Conservation (phyloP, 2,888 invertebrate species). For the Agrochola circellaris region DNA sequence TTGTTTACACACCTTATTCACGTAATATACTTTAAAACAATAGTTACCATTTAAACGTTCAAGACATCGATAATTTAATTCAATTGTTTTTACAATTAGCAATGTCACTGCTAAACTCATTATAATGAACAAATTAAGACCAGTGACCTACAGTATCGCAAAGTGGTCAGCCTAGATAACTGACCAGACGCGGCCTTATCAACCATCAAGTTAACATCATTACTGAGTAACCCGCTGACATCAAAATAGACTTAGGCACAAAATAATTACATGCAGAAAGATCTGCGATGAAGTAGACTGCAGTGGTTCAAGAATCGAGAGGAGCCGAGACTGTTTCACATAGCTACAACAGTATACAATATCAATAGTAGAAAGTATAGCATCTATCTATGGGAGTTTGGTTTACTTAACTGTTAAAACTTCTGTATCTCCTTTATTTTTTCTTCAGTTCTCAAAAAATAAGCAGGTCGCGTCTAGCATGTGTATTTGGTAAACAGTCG, state of each 20-base stretch:
- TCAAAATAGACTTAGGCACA: conserved; percentile 9
- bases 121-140: conserved; percentile 3
- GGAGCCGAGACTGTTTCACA: not conserved
- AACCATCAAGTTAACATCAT: conserved; percentile 28
- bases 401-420: not conserved
- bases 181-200: conserved; percentile 14
- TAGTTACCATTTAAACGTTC: conserved; percentile 5
- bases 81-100: conserved; percentile 4
- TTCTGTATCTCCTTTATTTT: not conserved
- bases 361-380: not conserved
- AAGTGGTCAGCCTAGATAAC: conserved; percentile 13
- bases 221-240: conserved; percentile 31
- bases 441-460: conserved; percentile 17
- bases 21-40: conserved; percentile 50
- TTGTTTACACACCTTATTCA: conserved; percentile 39
- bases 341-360: not conserved
- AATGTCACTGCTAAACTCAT: conserved; percentile 11
- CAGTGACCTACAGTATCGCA: not conserved
- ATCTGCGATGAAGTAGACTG: not conserved
- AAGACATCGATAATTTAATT: not conserved
- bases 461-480: conserved; percentile 27
- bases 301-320: not conserved
- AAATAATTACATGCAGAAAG: conserved; percentile 14
- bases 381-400: not conserved
- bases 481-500: conserved; percentile 61